These are phyloP conservation scores for Sinhomidia bicolor DNA, from an alignment of 2,888 invertebrate species.

Conservation along the genomic window DNA sequence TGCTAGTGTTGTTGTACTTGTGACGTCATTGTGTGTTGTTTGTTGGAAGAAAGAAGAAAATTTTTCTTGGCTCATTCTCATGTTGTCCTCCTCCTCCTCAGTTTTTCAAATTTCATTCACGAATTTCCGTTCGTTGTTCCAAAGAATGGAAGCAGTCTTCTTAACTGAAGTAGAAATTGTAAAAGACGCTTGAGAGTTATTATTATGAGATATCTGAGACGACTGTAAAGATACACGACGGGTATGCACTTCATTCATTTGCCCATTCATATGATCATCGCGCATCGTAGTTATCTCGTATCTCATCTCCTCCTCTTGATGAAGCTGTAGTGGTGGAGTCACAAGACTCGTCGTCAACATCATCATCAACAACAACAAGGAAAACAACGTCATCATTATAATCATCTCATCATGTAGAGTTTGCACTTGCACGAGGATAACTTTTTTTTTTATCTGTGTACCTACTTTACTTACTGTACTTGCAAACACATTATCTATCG, in stretches of 20 bases:
- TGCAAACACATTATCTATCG: background rate
- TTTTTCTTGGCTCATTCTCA: background rate
- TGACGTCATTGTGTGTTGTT: constrained; percentile 34
- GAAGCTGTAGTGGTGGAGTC: constrained; percentile 14
- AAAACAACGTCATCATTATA: constrained; percentile 42
- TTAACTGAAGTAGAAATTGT: background rate
- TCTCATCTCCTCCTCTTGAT: constrained; percentile 16
- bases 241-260: constrained; percentile 26
- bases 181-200: background rate
- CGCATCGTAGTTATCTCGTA: background rate
- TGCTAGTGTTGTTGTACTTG: background rate
- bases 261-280: constrained; percentile 19
- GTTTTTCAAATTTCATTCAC: constrained; percentile 27
- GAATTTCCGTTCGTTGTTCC: constrained; percentile 1
- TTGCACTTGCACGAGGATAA: background rate
- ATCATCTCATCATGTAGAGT: background rate
- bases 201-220: background rate
- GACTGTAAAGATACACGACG: too few relatives aligned
- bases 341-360: constrained; percentile 49
- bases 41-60: background rate
- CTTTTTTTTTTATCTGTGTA: background rate
- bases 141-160: background rate
- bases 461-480: background rate
- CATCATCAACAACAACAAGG: constrained; percentile 53
- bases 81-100: background rate